Evolutionary conservation across 2,888 invertebrate genomes (phyloP), one percentile per base, ranked within the genome.

Genomic region (Alsophila aescularia): DNA sequence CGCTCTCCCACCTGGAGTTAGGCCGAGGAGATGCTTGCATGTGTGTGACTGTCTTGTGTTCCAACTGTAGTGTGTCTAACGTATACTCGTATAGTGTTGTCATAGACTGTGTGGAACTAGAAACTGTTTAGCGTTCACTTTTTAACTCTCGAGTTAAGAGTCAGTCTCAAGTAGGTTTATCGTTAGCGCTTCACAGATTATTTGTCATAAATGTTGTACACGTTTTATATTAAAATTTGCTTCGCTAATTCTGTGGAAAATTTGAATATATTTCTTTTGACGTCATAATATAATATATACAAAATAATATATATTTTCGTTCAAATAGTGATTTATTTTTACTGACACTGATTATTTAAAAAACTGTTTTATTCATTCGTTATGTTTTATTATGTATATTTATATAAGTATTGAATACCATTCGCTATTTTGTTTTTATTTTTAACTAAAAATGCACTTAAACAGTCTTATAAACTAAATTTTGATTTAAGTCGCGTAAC

Each of bases 21-120:
- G 52, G 57, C 53, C 51, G 52, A 57, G 62, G 60, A 66, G 69
- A 57, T 61, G 81, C 83, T 84, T 85, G 87, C 87, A 88, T 87
- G 87, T 79, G 77, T 87, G 83, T 85, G 73, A 75, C 66, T 64
- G 72, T 73, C 66, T 71, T 80, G 78, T 79, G 77, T 80, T 70
- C 50, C 60, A 64, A 69, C 61, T 70, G 71, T 76, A 76, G 73
- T 77, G 73, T 77, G 63, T 67, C 41, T 65, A n/a, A n/a, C n/a
- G n/a, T n/a, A 48, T 53, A 43, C 44, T 59, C 54, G 49, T 58
- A 31, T 34, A 27, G 59, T 66, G 56, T 56, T 66, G 53, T 62
- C 52, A 52, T 61, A 66, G 55, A 61, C 24, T 27, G 48, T 59
- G 35, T 60, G 40, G 24, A 34, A 47, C 47, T 60, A 63, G 61